Conservation (phyloP, 2,797 vertebrate species). For the Pangasius sanitwongsei region DNA sequence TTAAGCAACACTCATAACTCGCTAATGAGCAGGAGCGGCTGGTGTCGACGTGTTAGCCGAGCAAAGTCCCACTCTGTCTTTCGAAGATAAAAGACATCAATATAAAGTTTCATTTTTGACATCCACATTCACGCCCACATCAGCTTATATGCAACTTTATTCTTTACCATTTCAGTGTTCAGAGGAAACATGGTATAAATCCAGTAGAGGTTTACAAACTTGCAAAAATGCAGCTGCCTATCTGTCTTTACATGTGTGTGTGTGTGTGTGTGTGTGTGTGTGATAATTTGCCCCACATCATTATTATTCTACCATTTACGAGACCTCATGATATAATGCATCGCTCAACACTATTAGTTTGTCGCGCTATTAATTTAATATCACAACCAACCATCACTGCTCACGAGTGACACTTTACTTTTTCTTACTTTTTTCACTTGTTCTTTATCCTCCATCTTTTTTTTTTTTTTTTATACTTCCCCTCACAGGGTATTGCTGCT, state of each 20-base stretch:
- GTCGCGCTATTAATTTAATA: background rate
- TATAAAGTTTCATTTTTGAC: background rate
- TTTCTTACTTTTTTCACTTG: constrained; percentile 44
- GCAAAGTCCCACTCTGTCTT: background rate
- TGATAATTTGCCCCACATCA: background rate
- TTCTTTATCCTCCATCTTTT: constrained; percentile 62
- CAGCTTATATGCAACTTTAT: background rate
- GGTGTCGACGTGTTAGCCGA: background rate
- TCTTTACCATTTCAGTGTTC: background rate
- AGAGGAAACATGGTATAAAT: background rate
- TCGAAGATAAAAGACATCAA: background rate
- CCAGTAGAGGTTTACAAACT: background rate
- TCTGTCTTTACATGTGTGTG: background rate
- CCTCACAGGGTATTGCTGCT: constrained; percentile 88
- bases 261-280: background rate
- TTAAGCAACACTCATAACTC: background rate
- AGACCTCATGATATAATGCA: background rate
- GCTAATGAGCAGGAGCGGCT: background rate
- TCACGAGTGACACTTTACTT: background rate
- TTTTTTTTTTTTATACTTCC: constrained; percentile 18
- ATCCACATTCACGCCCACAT: background rate
- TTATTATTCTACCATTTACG: background rate
- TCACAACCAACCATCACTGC: background rate
- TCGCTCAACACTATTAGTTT: no score
- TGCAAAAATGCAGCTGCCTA: background rate